Percentiles rank a stretch among this genome's conserved stretches.
These are phyloP conservation scores for Ellobius talpinus DNA, from an alignment of 2,113 vertebrate species.

Conservation along the genomic window DNA sequence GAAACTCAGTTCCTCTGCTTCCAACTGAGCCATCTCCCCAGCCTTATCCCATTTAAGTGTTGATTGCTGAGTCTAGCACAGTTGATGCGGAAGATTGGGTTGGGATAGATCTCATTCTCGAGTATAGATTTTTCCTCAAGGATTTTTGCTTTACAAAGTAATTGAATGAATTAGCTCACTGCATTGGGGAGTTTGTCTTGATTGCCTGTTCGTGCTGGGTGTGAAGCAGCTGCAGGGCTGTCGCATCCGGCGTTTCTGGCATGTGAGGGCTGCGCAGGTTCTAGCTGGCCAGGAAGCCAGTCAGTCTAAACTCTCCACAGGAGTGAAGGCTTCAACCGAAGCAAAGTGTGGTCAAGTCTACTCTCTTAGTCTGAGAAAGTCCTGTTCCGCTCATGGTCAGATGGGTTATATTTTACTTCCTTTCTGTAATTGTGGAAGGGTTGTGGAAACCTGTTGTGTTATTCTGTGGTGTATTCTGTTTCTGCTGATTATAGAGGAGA, in stretches of 20 bases:
- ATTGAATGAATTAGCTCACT: not conserved
- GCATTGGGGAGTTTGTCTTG: not conserved
- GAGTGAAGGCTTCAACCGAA: not conserved
- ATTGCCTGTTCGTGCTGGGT: not conserved
- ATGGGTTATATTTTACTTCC: not conserved
- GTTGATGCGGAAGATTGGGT: not conserved
- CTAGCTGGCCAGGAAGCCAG: not conserved
- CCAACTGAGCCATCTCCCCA: not conserved
- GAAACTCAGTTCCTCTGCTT: not conserved
- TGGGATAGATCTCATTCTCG: constrained; percentile 11
- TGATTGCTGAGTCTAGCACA: not conserved
- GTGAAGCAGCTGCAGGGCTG: not conserved
- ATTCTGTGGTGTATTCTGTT: not conserved
- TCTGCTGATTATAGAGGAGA: not conserved
- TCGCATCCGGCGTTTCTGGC: accelerated
- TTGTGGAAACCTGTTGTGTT: not conserved
- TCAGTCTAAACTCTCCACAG: not conserved
- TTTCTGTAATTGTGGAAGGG: not conserved
- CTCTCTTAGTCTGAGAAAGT: not conserved
- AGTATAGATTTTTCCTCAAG: constrained; percentile 15
- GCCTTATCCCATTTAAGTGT: not conserved
- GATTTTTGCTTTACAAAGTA: constrained; percentile 31
- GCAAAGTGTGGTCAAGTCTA: not conserved
- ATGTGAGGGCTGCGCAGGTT: too few species aligned
- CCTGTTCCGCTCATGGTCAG: not conserved